Conservation (phyloP, 1,140 invertebrate genomes). For the Polypedilum pembai region DNA sequence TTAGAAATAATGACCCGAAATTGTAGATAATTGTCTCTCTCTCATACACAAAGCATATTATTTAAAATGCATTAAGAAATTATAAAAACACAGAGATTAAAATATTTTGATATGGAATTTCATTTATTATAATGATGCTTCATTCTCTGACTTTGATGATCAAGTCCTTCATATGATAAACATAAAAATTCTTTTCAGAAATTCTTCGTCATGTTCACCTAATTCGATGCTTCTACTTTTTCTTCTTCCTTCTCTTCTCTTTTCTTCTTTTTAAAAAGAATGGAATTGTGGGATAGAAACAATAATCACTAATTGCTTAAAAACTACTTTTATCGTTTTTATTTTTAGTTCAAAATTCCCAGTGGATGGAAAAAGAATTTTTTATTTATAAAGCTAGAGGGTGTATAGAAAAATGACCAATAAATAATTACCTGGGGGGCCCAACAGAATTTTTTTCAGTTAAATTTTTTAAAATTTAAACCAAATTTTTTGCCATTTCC, state of each 20-base stretch:
- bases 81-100: conserved; percentile 23
- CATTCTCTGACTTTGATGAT: not conserved
- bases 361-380: no score
- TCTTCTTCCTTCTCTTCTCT: conserved; percentile 1
- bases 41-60: not conserved
- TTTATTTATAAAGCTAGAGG: no score
- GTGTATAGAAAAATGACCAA: no score
- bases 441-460: no score
- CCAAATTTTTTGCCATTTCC: no score
- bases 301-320: not conserved
- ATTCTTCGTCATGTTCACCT: not conserved
- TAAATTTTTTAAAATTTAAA: no score
- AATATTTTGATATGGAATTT: conserved; percentile 29
- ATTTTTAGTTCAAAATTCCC: no score
- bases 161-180: conserved; percentile 5
- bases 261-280: not conserved
- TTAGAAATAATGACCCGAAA: conserved; percentile 11
- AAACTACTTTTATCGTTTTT: not conserved
- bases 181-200: not conserved
- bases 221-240: not conserved
- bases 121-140: conserved; percentile 24
- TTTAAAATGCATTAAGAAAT: conserved; percentile 28
- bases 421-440: no score
- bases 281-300: not conserved
- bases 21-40: conserved; percentile 16